Conservation (phyloP, 2,888 invertebrate genomes). For the Rapana venosa region DNA sequence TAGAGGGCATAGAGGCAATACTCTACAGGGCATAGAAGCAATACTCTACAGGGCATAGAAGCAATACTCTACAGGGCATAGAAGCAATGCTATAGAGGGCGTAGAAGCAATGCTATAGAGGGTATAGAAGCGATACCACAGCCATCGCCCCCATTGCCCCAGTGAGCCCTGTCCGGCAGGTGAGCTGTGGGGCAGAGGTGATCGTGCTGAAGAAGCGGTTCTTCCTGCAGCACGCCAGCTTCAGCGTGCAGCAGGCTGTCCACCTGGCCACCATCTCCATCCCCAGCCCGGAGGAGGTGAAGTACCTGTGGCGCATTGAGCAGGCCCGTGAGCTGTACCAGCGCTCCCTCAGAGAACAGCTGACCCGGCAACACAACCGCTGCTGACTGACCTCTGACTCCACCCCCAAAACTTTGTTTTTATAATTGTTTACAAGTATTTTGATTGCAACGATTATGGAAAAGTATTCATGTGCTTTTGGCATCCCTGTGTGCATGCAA, state of each 20-base stretch:
- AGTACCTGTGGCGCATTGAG: neutral
- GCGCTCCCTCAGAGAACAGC: neutral
- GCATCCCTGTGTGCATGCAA: too few species aligned
- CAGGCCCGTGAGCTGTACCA: neutral
- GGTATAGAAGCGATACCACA: too few species aligned
- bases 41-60: too few species aligned
- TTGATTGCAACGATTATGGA: too few species aligned
- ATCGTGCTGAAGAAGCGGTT: slow-evolving; percentile 10
- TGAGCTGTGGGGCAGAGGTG: slow-evolving; percentile 31
- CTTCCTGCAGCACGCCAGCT: slow-evolving; percentile 19
- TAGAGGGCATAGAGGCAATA: too few species aligned
- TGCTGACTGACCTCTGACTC: neutral
- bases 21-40: too few species aligned
- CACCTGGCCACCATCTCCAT: neutral
- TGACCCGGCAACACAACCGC: neutral
- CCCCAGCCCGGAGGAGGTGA: neutral
- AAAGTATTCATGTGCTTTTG: too few species aligned
- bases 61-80: too few species aligned
- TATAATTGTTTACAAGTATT: too few species aligned
- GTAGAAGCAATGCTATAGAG: too few species aligned
- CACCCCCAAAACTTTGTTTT: neutral
- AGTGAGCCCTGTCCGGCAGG: neutral
- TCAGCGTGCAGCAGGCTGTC: neutral
- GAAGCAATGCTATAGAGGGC: too few species aligned
- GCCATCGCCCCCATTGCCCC: too few species aligned